phyloP scores from a whole-genome alignment of 2,888 invertebrate genomes.

The Ferrisia virgata region DNA sequence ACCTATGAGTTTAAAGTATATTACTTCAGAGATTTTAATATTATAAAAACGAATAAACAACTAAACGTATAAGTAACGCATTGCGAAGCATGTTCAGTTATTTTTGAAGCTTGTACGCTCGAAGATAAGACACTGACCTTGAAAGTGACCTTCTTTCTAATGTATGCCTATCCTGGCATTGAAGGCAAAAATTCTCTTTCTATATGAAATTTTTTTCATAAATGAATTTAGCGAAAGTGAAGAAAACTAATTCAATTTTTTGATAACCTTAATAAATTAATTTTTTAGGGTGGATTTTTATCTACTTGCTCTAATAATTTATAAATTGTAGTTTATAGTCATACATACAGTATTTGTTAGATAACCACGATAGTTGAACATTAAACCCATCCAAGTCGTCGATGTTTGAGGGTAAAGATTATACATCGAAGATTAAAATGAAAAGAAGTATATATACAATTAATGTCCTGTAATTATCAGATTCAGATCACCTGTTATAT shows the following conservation, averaged over 20 bases:
- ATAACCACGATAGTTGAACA: too few species aligned
- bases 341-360: too few species aligned
- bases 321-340: too few species aligned
- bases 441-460: too few species aligned
- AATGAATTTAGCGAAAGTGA: neutral
- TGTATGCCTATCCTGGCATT: conserved; percentile 21
- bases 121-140: conserved; percentile 38
- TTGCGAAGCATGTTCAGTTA: conserved; percentile 31
- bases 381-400: too few species aligned
- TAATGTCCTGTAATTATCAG: too few species aligned
- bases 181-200: conserved; percentile 13
- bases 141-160: conserved; percentile 30
- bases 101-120: conserved; percentile 6
- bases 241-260: neutral
- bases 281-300: neutral
- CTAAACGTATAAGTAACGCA: neutral
- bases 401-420: too few species aligned
- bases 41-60: conserved; percentile 25
- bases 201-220: neutral
- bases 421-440: too few species aligned
- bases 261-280: neutral
- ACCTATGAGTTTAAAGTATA: conserved; percentile 23
- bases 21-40: neutral
- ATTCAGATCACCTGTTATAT: too few species aligned
- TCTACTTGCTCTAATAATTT: too few species aligned